phyloP scores from a whole-genome alignment of 1,140 invertebrate genomes.

The Ericerus pela region DNA sequence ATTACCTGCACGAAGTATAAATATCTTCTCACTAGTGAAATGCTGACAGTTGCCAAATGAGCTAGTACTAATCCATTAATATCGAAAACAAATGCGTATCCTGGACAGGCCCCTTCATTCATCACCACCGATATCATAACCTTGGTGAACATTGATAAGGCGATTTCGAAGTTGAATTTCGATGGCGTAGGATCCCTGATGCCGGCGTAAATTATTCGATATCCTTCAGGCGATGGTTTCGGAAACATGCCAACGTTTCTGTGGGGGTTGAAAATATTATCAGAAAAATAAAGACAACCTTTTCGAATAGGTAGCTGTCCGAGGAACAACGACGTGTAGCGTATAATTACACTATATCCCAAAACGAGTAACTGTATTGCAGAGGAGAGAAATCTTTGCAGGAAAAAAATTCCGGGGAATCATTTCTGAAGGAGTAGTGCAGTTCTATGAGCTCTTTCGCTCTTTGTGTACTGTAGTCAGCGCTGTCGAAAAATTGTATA shows the following conservation, averaged over 20 bases:
- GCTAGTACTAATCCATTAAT: conserved; percentile 4
- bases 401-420: conserved; percentile 5
- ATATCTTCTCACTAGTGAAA: conserved; percentile 4
- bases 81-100: conserved; percentile 12
- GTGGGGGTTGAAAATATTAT: neutral
- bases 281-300: neutral
- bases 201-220: conserved; percentile 17
- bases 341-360: neutral
- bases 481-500: conserved; percentile 2
- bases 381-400: neutral
- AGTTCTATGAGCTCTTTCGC: conserved; percentile 10
- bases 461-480: conserved; percentile 14
- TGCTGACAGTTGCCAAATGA: conserved; percentile 13
- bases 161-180: conserved; percentile 11
- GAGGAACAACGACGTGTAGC: neutral
- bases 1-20: conserved; percentile 14
- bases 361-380: neutral
- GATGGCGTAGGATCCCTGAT: conserved; percentile 13
- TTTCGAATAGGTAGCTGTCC: neutral
- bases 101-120: conserved; percentile 9
- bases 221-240: conserved; percentile 17
- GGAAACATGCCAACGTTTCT: conserved; percentile 21
- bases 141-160: neutral
- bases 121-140: neutral
- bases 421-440: conserved; percentile 7